Evolutionary conservation across 2,797 vertebrate species (phyloP), one percentile per base, ranked within the genome.

Genomic region (Labroides dimidiatus): DNA sequence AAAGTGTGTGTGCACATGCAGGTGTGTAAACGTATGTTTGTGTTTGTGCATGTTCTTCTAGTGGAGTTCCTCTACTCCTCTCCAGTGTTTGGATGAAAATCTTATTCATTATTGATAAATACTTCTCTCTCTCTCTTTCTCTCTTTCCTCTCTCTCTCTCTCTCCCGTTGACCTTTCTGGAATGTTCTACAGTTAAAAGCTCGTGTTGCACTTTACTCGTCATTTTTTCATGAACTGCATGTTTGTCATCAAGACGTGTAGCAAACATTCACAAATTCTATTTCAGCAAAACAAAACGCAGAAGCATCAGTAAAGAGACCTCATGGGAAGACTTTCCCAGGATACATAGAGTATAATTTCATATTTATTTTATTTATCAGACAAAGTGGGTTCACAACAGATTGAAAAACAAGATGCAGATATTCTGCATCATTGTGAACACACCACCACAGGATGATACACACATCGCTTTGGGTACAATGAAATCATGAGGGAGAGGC

Each of bases 191-290:
- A 69, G 76, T 86, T 89, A 92, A 92, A 92, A 93, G 91, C 92
- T 87, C 76, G 13, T 81, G 84, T 87, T 91, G 84, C 84, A 79
- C 88, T 89, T 88, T 70, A 64, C 80, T 90, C 70, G 57, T 91
- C 72, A 88, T 87, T 92, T 91, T 93, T 94, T 93, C 53, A 93
- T 92, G 91, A 93, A 58, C 69, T 53, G 52, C 80, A 45, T 80
- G 82, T 89, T 92, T 89, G 85, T 89, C 72, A 67, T 80, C 74
- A 55, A 30, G 54, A 77, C 83, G 73, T 17, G 73, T 44, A 81
- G 76, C 70, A 75, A 81, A 80, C 75, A 82, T 84, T 73, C 51
- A 70, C 72, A 82, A 81, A 85, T 74, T 79, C 52, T 69, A 36
- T 69, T 60, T 64, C 39, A 47, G 77, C 67, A 71, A 70, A 84